Evolutionary conservation across 92 coral and sea anemone species (phyloP), one percentile per base, ranked within the genome.

Genomic region (Umimayanthus chanpuru): DNA sequence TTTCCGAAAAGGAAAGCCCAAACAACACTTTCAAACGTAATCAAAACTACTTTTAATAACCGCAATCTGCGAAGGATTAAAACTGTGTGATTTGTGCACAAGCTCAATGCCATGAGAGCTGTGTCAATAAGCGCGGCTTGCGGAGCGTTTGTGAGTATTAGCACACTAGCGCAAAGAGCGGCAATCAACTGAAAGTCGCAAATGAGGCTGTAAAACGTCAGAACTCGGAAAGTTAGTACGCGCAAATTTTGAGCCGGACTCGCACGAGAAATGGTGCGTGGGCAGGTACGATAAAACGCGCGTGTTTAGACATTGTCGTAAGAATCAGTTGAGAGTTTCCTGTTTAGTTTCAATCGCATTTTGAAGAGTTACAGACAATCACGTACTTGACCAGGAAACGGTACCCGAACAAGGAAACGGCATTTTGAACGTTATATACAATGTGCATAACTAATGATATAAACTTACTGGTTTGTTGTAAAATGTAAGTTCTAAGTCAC

Each of bases 101-200:
- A 68, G 77, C 66, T 68, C 78, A 71, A 47, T 29, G 26, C 66
- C 30, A 29, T 71, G 40, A 38, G 84, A 80, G 29, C 32, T 86
- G 93, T 80, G 90, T 86, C 86, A 92, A 92, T 92, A 92, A 44
- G 50, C 14, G 8, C 15, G 55, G 7, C 80, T 77, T 70, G 93
- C 94, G 94, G 93, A 89, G 58, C 79, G 80, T 90, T 90, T 92
- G 89, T 43, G 76, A 85, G 90, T 38, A 79, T 43, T 73, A 73
- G 80, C 94, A 86, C 75, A 56, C 40, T 73, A 58, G 85, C 73
- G 88, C 44, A 77, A 86, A 85, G 70, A 44, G 41, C 21, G 12
- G 23, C 58, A 70, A 29, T 30, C 26, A 26, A 73, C 5, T 26
- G 11, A 26, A 29, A 29, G 26, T 67, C 76, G 55, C 30, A 81